These are phyloP conservation scores for Neotoxoptera formosana DNA, from an alignment of 1,140 invertebrate genomes.

Conservation along the genomic window DNA sequence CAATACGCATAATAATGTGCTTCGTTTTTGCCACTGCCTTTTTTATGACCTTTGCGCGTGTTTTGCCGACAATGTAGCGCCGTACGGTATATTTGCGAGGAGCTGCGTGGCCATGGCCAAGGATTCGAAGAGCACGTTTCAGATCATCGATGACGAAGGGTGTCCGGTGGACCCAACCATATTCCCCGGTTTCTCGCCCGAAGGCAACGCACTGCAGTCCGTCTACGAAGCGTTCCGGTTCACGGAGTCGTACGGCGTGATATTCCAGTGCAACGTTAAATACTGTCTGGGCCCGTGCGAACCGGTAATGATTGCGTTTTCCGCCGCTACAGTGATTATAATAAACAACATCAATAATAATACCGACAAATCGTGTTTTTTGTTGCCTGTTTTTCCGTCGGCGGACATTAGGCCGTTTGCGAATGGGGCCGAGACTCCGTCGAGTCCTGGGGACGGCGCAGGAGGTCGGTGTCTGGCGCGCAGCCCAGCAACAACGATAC, in stretches of 20 bases:
- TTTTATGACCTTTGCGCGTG: neutral
- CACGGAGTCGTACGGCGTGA: constrained; percentile 94
- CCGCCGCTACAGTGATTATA: neutral
- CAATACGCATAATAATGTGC: too few species aligned
- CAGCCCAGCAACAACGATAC: constrained; percentile 67
- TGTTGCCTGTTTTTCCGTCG: constrained; percentile 57
- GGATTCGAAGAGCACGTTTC: constrained; percentile 93
- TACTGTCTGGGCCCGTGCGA: constrained; percentile 95
- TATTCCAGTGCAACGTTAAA: constrained; percentile 97
- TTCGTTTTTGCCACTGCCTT: neutral
- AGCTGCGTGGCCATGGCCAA: constrained; percentile 97
- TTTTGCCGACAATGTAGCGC: constrained; percentile 70
- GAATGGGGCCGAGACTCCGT: constrained; percentile 87
- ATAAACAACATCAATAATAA: neutral
- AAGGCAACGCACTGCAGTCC: constrained; percentile 87
- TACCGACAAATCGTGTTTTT: neutral
- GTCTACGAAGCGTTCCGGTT: constrained; percentile 95
- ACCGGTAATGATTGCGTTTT: constrained; percentile 70
- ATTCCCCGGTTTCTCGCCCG: constrained; percentile 88
- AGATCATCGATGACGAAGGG: constrained; percentile 95
- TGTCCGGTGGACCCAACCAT: constrained; percentile 93
- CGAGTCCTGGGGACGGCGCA: constrained; percentile 88
- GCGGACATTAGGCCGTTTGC: constrained; percentile 75
- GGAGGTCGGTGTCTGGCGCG: constrained; percentile 71
- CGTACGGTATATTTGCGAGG: constrained; percentile 93